These are phyloP conservation scores for Idaea straminata DNA, from an alignment of 2,888 invertebrate genomes.

Conservation along the genomic window DNA sequence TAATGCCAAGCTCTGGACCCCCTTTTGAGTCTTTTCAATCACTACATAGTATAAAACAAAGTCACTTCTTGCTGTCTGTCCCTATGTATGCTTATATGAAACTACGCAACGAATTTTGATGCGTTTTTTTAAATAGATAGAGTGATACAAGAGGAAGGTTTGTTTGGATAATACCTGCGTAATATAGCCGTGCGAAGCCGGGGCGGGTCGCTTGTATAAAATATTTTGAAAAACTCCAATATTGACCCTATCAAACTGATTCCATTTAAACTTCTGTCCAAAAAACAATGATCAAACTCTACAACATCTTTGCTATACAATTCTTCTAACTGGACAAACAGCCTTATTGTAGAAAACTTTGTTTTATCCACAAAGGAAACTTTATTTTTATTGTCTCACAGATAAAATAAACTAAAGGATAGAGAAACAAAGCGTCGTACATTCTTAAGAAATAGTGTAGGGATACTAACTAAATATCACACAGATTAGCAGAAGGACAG, in stretches of 20 bases:
- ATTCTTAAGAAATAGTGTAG: conserved; percentile 21
- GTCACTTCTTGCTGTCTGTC: no score
- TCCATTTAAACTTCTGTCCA: conserved; percentile 4
- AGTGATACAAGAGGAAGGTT: no score
- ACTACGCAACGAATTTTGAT: no score
- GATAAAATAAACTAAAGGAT: conserved; percentile 33
- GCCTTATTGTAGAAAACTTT: conserved; percentile 4
- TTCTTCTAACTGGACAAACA: neutral
- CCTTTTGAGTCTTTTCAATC: no score
- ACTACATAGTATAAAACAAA: no score
- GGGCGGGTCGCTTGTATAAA: no score
- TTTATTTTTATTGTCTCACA: conserved; percentile 38
- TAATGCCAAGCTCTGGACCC: no score
- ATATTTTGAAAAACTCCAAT: neutral
- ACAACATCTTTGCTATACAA: neutral
- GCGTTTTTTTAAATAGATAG: no score
- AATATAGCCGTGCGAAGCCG: no score
- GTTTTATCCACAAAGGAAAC: conserved; percentile 31
- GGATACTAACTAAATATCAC: conserved; percentile 7
- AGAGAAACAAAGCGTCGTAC: conserved; percentile 32
- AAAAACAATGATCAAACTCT: neutral
- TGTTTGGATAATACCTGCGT: no score
- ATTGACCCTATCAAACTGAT: neutral
- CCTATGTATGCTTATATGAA: no score
- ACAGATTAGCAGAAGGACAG: no score